Conservation (phyloP, 2,797 vertebrate species). For the Sebastes steindachneri region DNA sequence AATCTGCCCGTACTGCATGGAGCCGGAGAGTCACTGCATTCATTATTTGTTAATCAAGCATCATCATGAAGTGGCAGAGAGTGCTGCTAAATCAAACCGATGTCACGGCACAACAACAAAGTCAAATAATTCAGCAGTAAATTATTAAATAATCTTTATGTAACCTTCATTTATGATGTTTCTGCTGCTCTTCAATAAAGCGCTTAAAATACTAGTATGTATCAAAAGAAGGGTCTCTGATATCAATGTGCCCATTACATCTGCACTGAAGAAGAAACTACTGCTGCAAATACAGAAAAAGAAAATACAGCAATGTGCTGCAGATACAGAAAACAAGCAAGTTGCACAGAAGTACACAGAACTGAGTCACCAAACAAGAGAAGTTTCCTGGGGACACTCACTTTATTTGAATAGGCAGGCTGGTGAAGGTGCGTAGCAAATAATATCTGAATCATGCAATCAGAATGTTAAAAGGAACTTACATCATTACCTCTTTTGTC, state of each 20-base stretch:
- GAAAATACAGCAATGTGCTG: background rate
- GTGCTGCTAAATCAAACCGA: conserved; percentile 32
- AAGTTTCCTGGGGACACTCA: too few species aligned
- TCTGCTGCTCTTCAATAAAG: background rate
- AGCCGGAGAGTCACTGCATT: conserved; percentile 27
- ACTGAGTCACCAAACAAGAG: too few species aligned
- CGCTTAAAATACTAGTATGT: background rate
- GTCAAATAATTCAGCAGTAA: conserved; percentile 6
- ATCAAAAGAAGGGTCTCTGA: background rate
- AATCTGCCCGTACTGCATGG: conserved; percentile 31
- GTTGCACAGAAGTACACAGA: too few species aligned
- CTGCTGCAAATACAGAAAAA: background rate
- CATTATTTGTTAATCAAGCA: conserved; percentile 54
- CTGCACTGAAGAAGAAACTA: background rate
- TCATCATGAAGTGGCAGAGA: conserved; percentile 38
- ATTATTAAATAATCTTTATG: conserved; percentile 31
- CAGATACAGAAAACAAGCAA: background rate
- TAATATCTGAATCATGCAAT: background rate
- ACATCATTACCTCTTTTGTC: background rate
- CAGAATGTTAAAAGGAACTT: background rate
- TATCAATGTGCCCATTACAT: background rate
- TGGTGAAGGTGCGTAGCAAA: background rate
- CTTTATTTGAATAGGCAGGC: too few species aligned
- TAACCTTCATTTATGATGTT: conserved; percentile 18
- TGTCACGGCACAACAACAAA: conserved; percentile 1